A percentile compares a stretch with the other conserved stretches of the same genome.
These are phyloP conservation scores for Cyprinodon brontotheroides DNA, from an alignment of 2,113 vertebrate species.

Conservation along the genomic window DNA sequence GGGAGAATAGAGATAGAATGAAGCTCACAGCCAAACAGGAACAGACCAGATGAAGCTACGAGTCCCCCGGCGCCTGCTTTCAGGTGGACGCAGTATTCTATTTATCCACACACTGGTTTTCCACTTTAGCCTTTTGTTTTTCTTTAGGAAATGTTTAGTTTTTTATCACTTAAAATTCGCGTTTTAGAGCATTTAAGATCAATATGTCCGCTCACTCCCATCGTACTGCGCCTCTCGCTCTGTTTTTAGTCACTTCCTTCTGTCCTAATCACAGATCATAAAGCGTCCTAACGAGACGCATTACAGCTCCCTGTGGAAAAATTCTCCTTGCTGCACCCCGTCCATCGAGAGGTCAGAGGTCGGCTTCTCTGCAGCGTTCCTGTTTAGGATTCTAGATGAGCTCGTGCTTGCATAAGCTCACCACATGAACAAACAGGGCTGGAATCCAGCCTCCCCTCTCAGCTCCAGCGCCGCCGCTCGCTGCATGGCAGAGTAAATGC, in stretches of 20 bases:
- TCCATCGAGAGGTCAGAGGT: slow-evolving; percentile 47
- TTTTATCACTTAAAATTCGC: background rate
- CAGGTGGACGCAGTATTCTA: too few relatives aligned
- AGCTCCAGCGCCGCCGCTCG: background rate
- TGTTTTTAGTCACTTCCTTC: background rate
- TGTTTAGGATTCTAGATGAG: slow-evolving; percentile 11
- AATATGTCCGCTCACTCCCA: too few relatives aligned
- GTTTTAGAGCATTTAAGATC: too few relatives aligned
- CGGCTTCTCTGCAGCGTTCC: slow-evolving; percentile 19
- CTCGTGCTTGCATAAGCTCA: background rate
- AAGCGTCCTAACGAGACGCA: slow-evolving; percentile 46
- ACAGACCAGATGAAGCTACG: too few relatives aligned
- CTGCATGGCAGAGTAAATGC: background rate
- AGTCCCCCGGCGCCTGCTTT: too few relatives aligned
- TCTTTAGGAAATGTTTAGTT: background rate
- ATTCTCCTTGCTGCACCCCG: slow-evolving; percentile 14
- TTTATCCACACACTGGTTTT: too few relatives aligned
- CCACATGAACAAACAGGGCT: background rate
- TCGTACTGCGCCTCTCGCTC: background rate
- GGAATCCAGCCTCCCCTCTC: background rate
- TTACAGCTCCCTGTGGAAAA: slow-evolving; percentile 38
- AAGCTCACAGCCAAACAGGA: too few relatives aligned
- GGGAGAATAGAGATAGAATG: too few relatives aligned
- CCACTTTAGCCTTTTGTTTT: background rate
- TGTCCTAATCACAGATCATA: slow-evolving; percentile 17